Conservation (phyloP, 2,113 vertebrate species). For the Zosterops japonicus region DNA sequence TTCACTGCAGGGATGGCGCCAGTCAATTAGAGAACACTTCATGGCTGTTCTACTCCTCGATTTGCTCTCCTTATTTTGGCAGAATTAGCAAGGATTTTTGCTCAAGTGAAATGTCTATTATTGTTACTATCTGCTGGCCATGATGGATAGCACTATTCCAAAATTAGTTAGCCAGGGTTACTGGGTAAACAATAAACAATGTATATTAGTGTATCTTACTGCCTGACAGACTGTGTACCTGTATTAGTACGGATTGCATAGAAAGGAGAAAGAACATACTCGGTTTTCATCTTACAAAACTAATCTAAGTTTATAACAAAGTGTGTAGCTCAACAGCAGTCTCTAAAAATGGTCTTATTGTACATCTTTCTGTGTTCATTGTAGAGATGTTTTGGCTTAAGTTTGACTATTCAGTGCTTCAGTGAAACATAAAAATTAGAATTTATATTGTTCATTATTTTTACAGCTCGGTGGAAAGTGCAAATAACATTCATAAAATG, state of each 20-base stretch:
- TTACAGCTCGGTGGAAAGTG: conserved; percentile 9
- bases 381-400: background rate
- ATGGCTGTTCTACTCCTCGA: background rate
- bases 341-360: background rate
- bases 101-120: background rate
- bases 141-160: background rate
- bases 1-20: background rate
- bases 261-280: background rate
- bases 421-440: background rate
- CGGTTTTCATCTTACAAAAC: background rate
- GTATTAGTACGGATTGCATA: background rate
- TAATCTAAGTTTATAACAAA: background rate
- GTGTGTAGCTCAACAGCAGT: background rate
- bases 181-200: background rate
- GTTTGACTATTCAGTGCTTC: background rate
- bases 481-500: conserved; percentile 8
- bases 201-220: background rate
- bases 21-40: background rate
- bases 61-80: background rate
- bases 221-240: background rate
- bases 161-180: background rate
- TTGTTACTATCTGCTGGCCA: background rate
- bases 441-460: conserved; percentile 34
- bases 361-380: background rate
- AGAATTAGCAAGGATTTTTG: background rate